phyloP scores from a whole-genome alignment of 2,888 invertebrate species.

The Eupithecia exiguata region DNA sequence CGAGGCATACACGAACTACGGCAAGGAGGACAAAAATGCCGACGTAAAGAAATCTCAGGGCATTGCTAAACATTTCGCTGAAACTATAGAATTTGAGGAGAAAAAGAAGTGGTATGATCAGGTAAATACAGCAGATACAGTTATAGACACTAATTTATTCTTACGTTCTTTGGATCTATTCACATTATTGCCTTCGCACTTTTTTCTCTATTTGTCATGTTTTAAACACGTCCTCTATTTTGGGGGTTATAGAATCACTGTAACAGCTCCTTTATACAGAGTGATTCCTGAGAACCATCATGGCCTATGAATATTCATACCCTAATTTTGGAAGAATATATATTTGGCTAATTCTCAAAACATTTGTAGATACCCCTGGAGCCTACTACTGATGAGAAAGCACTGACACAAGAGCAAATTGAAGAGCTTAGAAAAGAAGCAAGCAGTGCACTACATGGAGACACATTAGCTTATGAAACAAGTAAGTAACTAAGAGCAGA shows the following conservation, averaged over 20 bases:
- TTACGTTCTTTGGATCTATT: neutral
- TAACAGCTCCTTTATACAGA: neutral
- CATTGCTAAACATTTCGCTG: slow-evolving; percentile 78
- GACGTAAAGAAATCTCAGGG: slow-evolving; percentile 75
- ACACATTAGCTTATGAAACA: slow-evolving; percentile 85
- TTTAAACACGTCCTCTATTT: neutral
- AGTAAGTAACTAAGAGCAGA: slow-evolving; percentile 73
- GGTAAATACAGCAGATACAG: slow-evolving; percentile 58
- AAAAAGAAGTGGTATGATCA: slow-evolving; percentile 87
- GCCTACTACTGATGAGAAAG: slow-evolving; percentile 63
- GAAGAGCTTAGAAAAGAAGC: slow-evolving; percentile 86
- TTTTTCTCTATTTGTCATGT: neutral
- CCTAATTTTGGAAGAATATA: neutral
- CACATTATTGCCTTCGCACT: neutral
- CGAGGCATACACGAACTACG: slow-evolving; percentile 78
- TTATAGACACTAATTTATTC: neutral
- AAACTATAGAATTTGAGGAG: slow-evolving; percentile 78
- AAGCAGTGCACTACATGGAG: slow-evolving; percentile 86
- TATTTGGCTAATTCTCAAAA: neutral
- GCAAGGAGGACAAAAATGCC: slow-evolving; percentile 73
- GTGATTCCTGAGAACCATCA: neutral
- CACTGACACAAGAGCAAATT: slow-evolving; percentile 80
- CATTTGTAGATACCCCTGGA: slow-evolving; percentile 76
- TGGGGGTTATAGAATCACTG: neutral
- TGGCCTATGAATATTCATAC: neutral